Conservation (phyloP, 2,113 vertebrate species). For the Atlantisia rogersi region DNA sequence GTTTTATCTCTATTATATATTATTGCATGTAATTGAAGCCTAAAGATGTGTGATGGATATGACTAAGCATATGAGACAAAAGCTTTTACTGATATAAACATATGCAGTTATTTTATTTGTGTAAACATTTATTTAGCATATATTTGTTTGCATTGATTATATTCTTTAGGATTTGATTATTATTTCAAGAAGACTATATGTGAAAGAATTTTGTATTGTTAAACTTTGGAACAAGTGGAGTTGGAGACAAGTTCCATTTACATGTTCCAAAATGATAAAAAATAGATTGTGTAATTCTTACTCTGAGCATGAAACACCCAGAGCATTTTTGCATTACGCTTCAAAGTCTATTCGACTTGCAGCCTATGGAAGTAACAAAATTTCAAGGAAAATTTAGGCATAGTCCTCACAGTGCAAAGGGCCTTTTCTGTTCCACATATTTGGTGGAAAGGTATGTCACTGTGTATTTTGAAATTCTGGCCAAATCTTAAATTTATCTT, state of each 20-base stretch:
- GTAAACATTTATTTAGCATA: not conserved
- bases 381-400: not conserved
- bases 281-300: not conserved
- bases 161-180: not conserved
- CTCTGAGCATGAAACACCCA: not conserved
- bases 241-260: not conserved
- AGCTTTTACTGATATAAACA: not conserved
- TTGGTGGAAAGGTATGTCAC: not conserved
- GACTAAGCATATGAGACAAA: not conserved
- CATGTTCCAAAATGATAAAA: not conserved
- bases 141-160: accelerated
- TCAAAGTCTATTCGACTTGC: not conserved
- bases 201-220: not conserved
- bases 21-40: not conserved
- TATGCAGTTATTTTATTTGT: not conserved
- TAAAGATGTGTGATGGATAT: not conserved
- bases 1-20: no score
- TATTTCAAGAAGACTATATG: not conserved
- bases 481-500: not conserved
- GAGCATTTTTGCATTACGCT: not conserved
- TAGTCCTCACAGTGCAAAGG: not conserved
- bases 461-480: not conserved
- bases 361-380: not conserved
- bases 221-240: not conserved
- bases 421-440: not conserved